Base-by-base conservation (phyloP, 2,797 vertebrate genomes). In the Hipposideros larvatus region DNA sequence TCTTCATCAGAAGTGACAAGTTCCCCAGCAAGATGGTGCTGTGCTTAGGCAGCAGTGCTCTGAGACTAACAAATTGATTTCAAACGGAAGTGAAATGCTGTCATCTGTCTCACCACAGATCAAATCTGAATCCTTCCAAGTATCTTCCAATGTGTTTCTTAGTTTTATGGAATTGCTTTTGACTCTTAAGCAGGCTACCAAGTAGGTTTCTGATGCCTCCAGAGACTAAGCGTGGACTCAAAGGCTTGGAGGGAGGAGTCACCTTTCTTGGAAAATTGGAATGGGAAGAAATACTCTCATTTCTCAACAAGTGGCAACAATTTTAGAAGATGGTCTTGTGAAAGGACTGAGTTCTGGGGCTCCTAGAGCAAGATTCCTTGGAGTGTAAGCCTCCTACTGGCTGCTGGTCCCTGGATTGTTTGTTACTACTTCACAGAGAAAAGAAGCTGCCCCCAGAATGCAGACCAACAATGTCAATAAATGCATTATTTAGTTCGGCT, bases 41-140 rank as follows among this genome's bases (percentile, higher is more conserved):
- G 63, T 68, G n/a, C 57, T 93, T 63, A 24, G 71, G 78, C 66
- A 41, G 15, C 70, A 61, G 74, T 31, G 34, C 24, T 87, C 22
- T 74, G 63, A 87, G 53, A 86, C 68, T 79, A 51, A 71, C 43
- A 66, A 70, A 90, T 4, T 89, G 46, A 92, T 90, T 94, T 93
- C 48, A 87, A 24, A 79, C 66, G 41, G 82, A 84, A 90, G 63
- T 26, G n/a, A 95, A 94, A 78, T 37, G 15, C 43, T 63, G 48
- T 79, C 77, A 55, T 68, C 41, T 66, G 31, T 75, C 61, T 53
- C 65, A 16, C n/a, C 46, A 84, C 26, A 70, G 6, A 84, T 84
- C 37, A 95, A 75, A 78, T 90, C 31, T 55, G 37, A 84, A 51
- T 83, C 16, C 55, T 48, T 55, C 37, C 77, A 31, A 48, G 26